Evolutionary conservation across 2,888 invertebrate genomes (phyloP).

Genomic region (Zaprionus lineosus): DNA sequence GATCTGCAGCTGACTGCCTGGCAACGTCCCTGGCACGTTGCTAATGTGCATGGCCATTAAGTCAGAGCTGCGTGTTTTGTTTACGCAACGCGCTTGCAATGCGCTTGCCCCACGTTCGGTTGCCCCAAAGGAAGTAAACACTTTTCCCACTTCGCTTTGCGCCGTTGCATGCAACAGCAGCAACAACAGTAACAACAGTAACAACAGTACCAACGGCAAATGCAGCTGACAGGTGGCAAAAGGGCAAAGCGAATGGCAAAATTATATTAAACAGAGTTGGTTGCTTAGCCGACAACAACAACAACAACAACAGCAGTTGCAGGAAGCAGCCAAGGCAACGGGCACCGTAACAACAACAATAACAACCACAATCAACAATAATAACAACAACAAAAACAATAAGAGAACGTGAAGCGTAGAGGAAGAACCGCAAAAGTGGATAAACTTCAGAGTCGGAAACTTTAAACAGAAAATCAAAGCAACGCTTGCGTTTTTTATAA

Average conservation of each 20-base stretch:
- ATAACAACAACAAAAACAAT: constrained; percentile 16
- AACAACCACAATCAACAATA: constrained; percentile 1
- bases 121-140: constrained; percentile 32
- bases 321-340: constrained; percentile 50
- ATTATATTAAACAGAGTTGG: constrained; percentile 52
- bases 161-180: constrained; percentile 59
- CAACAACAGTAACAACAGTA: no score
- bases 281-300: constrained; percentile 54
- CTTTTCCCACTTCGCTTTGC: constrained; percentile 33
- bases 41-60: constrained; percentile 77
- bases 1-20: constrained; percentile 9
- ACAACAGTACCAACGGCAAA: no score
- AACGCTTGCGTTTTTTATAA: constrained; percentile 24
- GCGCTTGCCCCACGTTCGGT: constrained; percentile 15
- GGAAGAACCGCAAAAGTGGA: constrained; percentile 17
- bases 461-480: constrained; percentile 56
- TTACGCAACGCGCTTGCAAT: constrained; percentile 60
- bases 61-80: constrained; percentile 75
- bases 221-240: constrained; percentile 70
- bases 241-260: constrained; percentile 34
- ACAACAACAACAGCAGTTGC: constrained; percentile 18
- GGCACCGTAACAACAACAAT: constrained; percentile 28
- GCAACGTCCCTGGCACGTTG: constrained; percentile 61
- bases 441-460: constrained; percentile 21
- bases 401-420: no score